Evolutionary conservation across 2,113 vertebrate species (phyloP).

Genomic region (Epinephelus lanceolatus): DNA sequence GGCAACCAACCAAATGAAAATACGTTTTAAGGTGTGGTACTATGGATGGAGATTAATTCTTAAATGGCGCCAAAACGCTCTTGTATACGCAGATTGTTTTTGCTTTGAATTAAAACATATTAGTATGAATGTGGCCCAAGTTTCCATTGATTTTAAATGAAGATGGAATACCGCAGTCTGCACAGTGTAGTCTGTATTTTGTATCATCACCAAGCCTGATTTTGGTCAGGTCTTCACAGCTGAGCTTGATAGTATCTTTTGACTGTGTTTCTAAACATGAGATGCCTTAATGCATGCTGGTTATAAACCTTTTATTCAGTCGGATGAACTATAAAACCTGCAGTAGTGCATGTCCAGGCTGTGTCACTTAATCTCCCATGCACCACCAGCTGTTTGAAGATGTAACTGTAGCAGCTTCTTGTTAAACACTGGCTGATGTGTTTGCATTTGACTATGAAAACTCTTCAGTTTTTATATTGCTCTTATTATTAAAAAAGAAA

Average conservation of each 20-base stretch:
- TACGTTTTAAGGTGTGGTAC: no score
- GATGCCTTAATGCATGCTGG: conserved; percentile 61
- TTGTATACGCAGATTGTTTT: no score
- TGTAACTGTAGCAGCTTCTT: conserved; percentile 26
- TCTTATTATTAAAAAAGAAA: conserved; percentile 41
- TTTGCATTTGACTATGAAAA: conserved; percentile 54
- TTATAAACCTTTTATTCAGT: not conserved
- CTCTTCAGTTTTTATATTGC: conserved; percentile 51
- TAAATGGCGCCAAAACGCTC: no score
- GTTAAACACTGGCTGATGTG: conserved; percentile 28
- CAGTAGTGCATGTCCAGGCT: conserved; percentile 15
- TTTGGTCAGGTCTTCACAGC: not conserved
- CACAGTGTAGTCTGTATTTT: not conserved
- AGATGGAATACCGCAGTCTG: not conserved
- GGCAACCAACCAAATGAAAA: no score
- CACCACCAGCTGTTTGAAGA: conserved; percentile 20
- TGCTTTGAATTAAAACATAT: no score
- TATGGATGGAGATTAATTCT: no score
- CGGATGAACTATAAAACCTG: not conserved
- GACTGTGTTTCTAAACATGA: conserved; percentile 28
- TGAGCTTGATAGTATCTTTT: conserved; percentile 4
- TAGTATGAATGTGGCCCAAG: not conserved
- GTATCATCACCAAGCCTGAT: not conserved
- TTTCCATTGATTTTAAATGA: conserved; percentile 19
- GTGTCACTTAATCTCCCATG: not conserved